Percentiles rank a stretch among this genome's conserved stretches.
phyloP scores from a whole-genome alignment of 2,797 vertebrate species.

The Trichosurus vulpecula region DNA sequence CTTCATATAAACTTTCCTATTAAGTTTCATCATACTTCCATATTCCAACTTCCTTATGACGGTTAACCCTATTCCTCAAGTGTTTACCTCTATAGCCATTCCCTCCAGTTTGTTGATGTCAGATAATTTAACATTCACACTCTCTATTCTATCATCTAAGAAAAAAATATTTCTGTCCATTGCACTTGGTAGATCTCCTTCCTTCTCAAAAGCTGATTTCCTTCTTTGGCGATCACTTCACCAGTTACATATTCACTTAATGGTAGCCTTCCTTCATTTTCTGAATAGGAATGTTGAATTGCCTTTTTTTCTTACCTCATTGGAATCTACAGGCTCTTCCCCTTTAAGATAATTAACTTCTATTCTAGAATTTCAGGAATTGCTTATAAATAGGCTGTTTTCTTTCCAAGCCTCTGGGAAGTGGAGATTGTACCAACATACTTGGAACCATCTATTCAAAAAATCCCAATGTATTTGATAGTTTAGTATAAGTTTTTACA shows the following conservation, averaged over 20 bases:
- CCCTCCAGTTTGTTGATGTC: conserved; percentile 12
- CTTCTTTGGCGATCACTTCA: neutral
- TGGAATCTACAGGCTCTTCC: neutral
- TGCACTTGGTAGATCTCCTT: neutral
- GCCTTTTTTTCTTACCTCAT: neutral
- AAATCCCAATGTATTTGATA: neutral
- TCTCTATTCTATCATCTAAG: conserved; percentile 7
- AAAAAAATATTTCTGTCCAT: neutral
- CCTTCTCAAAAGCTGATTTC: neutral
- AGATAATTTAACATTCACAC: conserved; percentile 25
- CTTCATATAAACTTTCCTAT: neutral
- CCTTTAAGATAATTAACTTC: conserved; percentile 16
- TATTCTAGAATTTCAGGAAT: conserved; percentile 9
- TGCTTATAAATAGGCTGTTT: conserved; percentile 22
- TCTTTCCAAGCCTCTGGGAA: neutral
- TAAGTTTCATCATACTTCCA: conserved; percentile 29
- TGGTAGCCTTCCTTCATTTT: neutral
- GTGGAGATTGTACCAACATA: neutral
- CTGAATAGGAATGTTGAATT: neutral
- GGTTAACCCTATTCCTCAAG: conserved; percentile 21
- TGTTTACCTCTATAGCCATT: neutral
- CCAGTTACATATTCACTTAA: neutral
- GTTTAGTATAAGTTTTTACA: conserved; percentile 6
- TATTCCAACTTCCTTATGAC: conserved; percentile 28
- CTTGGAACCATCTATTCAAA: neutral